Percentiles rank a stretch among this genome's conserved stretches.
Conservation (phyloP, 2,888 invertebrate species). For the Choreutis nemorana region DNA sequence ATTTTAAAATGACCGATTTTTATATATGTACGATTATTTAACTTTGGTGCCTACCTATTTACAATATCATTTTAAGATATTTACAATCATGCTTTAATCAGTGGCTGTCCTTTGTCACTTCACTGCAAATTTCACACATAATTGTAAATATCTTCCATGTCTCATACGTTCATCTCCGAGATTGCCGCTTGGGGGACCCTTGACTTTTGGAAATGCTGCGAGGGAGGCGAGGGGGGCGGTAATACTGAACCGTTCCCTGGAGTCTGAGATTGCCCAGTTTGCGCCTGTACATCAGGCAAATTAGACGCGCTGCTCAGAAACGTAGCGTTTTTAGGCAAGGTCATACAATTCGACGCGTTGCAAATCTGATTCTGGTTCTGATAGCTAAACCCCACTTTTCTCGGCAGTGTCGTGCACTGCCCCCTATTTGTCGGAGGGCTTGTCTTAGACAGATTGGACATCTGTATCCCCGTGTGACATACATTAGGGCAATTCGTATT, state of each 20-base stretch:
- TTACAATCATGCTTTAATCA: conserved; percentile 52
- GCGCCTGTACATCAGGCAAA: conserved; percentile 58
- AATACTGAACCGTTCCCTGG: conserved; percentile 46
- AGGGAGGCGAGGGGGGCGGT: conserved; percentile 43
- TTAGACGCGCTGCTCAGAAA: conserved; percentile 51
- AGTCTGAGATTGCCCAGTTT: conserved; percentile 47
- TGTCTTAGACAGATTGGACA: conserved; percentile 54
- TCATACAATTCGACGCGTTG: conserved; percentile 64
- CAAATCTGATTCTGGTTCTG: conserved; percentile 51
- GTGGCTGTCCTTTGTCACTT: conserved; percentile 35
- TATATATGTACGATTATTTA: conserved; percentile 9
- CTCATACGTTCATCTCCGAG: conserved; percentile 92
- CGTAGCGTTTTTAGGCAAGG: conserved; percentile 68
- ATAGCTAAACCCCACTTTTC: conserved; percentile 57
- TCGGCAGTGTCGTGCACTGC: conserved; percentile 55
- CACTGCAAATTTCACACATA: conserved; percentile 52
- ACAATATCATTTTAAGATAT: conserved; percentile 42
- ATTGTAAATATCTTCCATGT: conserved; percentile 66
- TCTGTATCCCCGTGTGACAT: conserved; percentile 68
- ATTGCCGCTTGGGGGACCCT: conserved; percentile 82
- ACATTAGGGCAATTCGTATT: conserved; percentile 62
- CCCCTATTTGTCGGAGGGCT: conserved; percentile 52
- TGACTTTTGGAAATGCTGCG: conserved; percentile 55
- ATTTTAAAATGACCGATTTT: conserved; percentile 2
- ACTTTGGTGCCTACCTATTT: conserved; percentile 16